phyloP scores from a whole-genome alignment of 2,113 vertebrate species.

The Nothobranchius furzeri region DNA sequence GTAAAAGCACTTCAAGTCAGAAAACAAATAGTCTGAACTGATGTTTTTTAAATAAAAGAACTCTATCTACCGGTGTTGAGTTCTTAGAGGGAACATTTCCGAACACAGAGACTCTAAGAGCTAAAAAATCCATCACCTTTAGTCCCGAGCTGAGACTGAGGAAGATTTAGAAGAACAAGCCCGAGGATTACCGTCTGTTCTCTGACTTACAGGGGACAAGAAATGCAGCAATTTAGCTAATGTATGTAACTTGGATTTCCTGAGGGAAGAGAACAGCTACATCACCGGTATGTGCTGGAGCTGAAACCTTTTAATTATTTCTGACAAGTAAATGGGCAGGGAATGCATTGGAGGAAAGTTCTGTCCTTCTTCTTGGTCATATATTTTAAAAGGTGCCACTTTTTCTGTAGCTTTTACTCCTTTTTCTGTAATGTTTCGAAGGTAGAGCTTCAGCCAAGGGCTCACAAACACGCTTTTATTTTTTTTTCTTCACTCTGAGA shows the following conservation, averaged over 20 bases:
- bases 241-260: slow-evolving; percentile 58
- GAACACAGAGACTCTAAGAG: slow-evolving; percentile 25
- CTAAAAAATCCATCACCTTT: slow-evolving; percentile 34
- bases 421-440: slow-evolving; percentile 15
- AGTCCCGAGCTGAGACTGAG: slow-evolving; percentile 20
- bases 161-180: slow-evolving; percentile 37
- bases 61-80: neutral
- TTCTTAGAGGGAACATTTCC: slow-evolving; percentile 16
- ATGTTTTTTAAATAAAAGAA: neutral
- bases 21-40: neutral
- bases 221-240: slow-evolving; percentile 61
- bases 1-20: neutral
- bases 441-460: slow-evolving; percentile 33
- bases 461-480: slow-evolving; percentile 23
- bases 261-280: slow-evolving; percentile 57
- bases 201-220: slow-evolving; percentile 24
- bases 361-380: slow-evolving; percentile 48
- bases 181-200: slow-evolving; percentile 35
- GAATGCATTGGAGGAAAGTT: slow-evolving; percentile 48
- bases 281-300: slow-evolving; percentile 34
- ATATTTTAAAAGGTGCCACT: slow-evolving; percentile 44
- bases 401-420: slow-evolving; percentile 32
- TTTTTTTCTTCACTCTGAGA: slow-evolving; percentile 1
- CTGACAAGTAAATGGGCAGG: slow-evolving; percentile 55
- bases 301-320: slow-evolving; percentile 60